Conservation (phyloP, 2,797 vertebrate genomes). For the Anolis apletophallus region DNA sequence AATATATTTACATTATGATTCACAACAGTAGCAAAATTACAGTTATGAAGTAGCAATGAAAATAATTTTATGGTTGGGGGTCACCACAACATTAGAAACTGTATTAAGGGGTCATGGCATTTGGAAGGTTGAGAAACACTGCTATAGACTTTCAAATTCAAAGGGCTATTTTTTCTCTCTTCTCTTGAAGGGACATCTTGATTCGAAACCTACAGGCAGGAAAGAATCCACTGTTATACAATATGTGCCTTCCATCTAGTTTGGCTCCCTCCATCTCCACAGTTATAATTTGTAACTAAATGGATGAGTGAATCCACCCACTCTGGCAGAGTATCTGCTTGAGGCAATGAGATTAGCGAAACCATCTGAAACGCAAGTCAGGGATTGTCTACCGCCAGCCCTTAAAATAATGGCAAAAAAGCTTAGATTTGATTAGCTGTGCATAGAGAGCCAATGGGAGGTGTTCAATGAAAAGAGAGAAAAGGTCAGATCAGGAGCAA, state of each 20-base stretch:
- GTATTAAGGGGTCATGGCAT: too few species aligned
- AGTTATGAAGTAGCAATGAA: too few species aligned
- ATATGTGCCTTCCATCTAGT: background rate
- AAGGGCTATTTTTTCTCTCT: too few species aligned
- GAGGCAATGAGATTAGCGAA: constrained; percentile 24
- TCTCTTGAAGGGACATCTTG: background rate
- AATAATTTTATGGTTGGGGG: too few species aligned
- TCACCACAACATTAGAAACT: too few species aligned
- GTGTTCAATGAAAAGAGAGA: constrained; percentile 6
- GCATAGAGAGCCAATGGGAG: constrained; percentile 27
- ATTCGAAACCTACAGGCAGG: background rate
- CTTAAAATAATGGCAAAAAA: constrained; percentile 12
- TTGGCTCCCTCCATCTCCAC: background rate
- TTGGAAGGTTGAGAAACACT: too few species aligned
- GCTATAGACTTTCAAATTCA: too few species aligned
- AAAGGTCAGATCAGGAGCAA: background rate
- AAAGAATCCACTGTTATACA: background rate
- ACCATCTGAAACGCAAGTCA: background rate
- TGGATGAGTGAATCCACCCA: background rate
- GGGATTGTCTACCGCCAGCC: background rate
- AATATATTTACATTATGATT: too few species aligned
- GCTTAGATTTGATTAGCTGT: constrained; percentile 20
- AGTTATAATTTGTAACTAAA: background rate
- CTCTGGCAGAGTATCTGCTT: background rate
- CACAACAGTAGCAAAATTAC: too few species aligned